These are phyloP conservation scores for Branchipolynoe longqiensis DNA, from an alignment of 2,888 invertebrate species.

Conservation along the genomic window DNA sequence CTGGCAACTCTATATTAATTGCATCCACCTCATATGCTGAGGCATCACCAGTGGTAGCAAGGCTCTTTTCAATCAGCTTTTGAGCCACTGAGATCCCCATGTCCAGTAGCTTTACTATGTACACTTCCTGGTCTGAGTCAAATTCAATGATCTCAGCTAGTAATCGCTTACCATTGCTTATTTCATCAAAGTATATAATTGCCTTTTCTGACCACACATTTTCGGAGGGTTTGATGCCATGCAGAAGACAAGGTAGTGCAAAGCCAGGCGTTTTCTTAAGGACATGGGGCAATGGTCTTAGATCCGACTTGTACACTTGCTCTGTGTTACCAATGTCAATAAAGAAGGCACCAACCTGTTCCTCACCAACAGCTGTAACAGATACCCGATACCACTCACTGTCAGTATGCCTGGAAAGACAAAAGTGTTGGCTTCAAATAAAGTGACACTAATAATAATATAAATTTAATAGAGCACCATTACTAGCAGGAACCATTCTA, in stretches of 20 bases:
- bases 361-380: neutral
- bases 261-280: neutral
- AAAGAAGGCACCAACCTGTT: slow-evolving; percentile 49
- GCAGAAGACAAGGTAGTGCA: slow-evolving; percentile 23
- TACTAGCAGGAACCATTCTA: too few relatives aligned
- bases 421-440: neutral
- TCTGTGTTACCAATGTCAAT: slow-evolving; percentile 60
- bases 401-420: neutral
- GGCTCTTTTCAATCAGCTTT: slow-evolving; percentile 68
- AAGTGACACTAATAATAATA: too few relatives aligned
- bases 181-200: slow-evolving; percentile 64
- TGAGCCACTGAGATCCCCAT: slow-evolving; percentile 73
- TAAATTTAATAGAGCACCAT: too few relatives aligned
- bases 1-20: neutral
- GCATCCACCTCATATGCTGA: neutral
- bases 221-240: slow-evolving; percentile 9
- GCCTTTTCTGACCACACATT: slow-evolving; percentile 25
- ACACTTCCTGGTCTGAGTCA: neutral
- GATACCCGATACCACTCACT: slow-evolving; percentile 9
- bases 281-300: slow-evolving; percentile 16
- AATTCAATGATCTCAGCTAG: slow-evolving; percentile 68
- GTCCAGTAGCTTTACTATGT: slow-evolving; percentile 68
- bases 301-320: slow-evolving; percentile 13
- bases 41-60: slow-evolving; percentile 56
- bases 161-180: slow-evolving; percentile 61